phyloP scores from a whole-genome alignment of 1,140 invertebrate genomes.

The Achatina immaculata region DNA sequence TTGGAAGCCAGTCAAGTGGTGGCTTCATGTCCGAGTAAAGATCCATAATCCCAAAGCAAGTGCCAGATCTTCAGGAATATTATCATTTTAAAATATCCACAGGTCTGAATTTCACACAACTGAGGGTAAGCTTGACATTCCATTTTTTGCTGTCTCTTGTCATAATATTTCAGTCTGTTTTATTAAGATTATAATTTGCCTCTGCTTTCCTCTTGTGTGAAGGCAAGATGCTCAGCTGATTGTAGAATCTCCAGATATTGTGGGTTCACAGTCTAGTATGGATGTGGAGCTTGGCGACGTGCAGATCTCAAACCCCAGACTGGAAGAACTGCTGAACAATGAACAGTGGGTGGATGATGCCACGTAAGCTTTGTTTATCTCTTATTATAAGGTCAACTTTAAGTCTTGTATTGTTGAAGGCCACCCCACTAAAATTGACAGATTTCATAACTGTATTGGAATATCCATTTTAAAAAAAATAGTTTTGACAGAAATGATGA shows the following conservation, averaged over 20 bases:
- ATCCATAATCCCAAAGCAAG: no score
- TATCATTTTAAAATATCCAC: no score
- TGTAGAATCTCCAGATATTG: slow-evolving; percentile 50
- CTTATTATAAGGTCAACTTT: not conserved
- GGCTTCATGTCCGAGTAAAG: no score
- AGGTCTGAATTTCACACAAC: no score
- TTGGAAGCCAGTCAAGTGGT: no score
- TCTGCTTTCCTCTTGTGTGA: slow-evolving; percentile 27
- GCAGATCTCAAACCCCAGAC: slow-evolving; percentile 71
- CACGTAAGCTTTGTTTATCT: slow-evolving; percentile 64
- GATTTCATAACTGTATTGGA: not conserved
- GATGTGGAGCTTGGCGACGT: slow-evolving; percentile 74
- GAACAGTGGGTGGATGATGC: slow-evolving; percentile 78
- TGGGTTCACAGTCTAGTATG: slow-evolving; percentile 43
- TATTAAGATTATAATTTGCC: no score
- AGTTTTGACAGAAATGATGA: no score
- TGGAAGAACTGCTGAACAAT: slow-evolving; percentile 75
- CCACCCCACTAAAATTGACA: not conserved
- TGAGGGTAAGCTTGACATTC: no score
- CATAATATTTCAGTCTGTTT: no score
- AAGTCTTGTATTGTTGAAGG: no score
- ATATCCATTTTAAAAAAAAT: not conserved
- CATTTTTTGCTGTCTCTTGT: no score
- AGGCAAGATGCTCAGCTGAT: slow-evolving; percentile 71
- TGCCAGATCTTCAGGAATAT: no score